phyloP scores from a whole-genome alignment of 2,797 vertebrate genomes.

The Gymnopithys bicolor region DNA sequence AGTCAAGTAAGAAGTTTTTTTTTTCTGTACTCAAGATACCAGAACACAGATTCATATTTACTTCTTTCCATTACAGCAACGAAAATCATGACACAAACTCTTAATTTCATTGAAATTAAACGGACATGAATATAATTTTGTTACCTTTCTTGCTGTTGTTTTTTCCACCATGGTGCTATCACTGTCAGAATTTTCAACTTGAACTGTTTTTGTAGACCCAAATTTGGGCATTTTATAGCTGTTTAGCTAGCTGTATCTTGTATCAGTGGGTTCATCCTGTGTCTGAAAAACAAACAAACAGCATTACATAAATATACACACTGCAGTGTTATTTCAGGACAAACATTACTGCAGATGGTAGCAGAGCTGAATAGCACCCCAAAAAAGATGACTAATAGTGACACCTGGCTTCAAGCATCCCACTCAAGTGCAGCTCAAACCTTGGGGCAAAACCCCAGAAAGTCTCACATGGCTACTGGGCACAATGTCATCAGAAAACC shows the following conservation, averaged over 20 bases:
- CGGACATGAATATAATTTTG: neutral
- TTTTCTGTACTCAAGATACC: neutral
- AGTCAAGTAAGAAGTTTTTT: neutral
- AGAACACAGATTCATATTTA: neutral
- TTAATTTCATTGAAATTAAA: neutral
- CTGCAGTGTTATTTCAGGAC: neutral
- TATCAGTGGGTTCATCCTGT: constrained; percentile 89
- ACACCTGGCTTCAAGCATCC: neutral
- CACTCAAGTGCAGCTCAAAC: neutral
- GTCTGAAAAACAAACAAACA: constrained; percentile 80
- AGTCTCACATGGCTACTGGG: neutral
- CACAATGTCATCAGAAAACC: neutral
- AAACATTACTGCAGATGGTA: neutral
- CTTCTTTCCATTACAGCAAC: neutral
- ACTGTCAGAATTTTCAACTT: constrained; percentile 88
- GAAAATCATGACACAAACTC: neutral
- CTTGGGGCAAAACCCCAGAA: neutral
- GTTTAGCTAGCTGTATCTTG: constrained; percentile 89
- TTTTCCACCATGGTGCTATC: constrained; percentile 99
- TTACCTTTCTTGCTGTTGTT: constrained; percentile 95
- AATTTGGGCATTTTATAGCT: constrained; percentile 98
- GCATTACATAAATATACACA: neutral
- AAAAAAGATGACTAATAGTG: neutral
- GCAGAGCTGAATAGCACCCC: neutral
- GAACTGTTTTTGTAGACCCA: constrained; percentile 84